Evolutionary conservation across 2,888 invertebrate genomes (phyloP), one percentile per base, ranked within the genome.

Genomic region (Bellardia pandia): DNA sequence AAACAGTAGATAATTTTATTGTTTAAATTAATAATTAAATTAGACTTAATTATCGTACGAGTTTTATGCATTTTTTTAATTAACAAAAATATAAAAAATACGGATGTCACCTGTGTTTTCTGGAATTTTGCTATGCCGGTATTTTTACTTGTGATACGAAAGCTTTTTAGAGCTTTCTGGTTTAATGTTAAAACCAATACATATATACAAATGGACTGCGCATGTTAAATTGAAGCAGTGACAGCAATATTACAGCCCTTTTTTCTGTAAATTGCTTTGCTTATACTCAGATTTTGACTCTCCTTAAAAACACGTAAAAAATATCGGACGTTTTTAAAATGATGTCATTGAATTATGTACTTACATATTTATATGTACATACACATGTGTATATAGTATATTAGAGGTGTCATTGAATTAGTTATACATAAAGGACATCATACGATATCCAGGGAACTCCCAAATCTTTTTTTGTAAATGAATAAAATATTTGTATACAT

Each of bases 131-230:
- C 56, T 77, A 51, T 68, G 60, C 75, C 75, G 81, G 81, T 48
- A 75, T 81, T 62, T 64, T 68, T 66, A 66, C 40, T 66, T 66
- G 42, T 66, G 42, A 66, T 53, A 53, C 7, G 4, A 64, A 33
- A 13, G 14, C 58, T 40, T 62, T 62, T 40, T 66, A 23, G n/a
- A 66, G 66, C 66, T 66, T 66, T 66, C 16, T 37, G 1, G 42
- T 42, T 66, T 66, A 23, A 45, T 23, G 16, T 40, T 9, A 40
- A 40, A 40, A 64, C 7, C 64, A 16, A n/a, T 40, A 40, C 40
- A 64, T 16, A 33, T 23, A 23, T 23, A 60, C 37, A 16, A 64
- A 4, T 33, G 56, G 33, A 9, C 3, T 77, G 78, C 78, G 48
- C 48, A 69, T 56, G 7, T 45, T 37, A 11, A 30, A 23, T 16